These are phyloP conservation scores for Anagyrus pseudococci DNA, from an alignment of 2,888 invertebrate species.

Conservation along the genomic window DNA sequence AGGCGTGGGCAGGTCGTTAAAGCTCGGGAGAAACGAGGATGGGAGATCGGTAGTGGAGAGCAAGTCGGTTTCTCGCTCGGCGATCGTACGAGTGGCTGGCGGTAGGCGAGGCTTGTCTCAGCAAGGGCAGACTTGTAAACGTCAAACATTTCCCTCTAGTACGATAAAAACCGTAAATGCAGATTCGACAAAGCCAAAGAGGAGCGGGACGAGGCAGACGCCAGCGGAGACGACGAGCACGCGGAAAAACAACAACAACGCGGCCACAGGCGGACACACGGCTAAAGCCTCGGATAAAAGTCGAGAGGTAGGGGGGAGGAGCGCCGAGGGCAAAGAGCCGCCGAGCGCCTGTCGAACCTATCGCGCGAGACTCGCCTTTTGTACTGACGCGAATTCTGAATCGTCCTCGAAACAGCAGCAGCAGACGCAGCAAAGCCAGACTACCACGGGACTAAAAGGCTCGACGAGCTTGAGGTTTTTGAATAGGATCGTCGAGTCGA, in stretches of 20 bases:
- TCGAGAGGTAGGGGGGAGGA: neutral
- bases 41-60: too few relatives aligned
- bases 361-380: neutral
- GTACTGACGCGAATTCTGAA: neutral
- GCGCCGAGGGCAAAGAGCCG: neutral
- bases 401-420: neutral
- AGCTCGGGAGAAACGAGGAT: too few relatives aligned
- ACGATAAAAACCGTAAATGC: neutral
- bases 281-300: neutral
- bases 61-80: too few relatives aligned
- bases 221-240: neutral
- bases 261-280: neutral
- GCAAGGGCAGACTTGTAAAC: too few relatives aligned
- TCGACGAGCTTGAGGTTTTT: constrained; percentile 8
- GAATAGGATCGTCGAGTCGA: constrained; percentile 17
- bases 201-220: neutral
- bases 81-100: too few relatives aligned
- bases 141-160: neutral
- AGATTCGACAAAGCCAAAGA: neutral
- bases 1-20: constrained; percentile 20
- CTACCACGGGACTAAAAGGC: neutral
- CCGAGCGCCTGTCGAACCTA: neutral
- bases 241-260: neutral
- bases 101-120: too few relatives aligned
- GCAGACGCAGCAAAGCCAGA: neutral